Percentiles rank a stretch among this genome's conserved stretches.
Evolutionary conservation across 2,797 vertebrate genomes (phyloP).

Genomic region (Pseudochaenichthys georgianus): DNA sequence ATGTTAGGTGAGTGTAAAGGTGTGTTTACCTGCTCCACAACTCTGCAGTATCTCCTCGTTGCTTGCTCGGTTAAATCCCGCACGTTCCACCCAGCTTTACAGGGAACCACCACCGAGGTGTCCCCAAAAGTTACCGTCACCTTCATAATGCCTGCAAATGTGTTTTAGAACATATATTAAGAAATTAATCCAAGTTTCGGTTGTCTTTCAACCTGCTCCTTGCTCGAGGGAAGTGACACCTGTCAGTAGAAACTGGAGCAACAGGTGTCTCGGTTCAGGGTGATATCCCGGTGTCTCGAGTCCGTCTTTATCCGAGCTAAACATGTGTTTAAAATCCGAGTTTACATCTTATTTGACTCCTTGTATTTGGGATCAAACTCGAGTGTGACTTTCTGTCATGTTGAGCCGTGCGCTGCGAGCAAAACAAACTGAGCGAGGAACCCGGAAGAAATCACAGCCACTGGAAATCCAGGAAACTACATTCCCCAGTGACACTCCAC

Average conservation of each 20-base stretch:
- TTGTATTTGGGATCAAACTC: accelerated
- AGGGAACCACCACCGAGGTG: slow-evolving; percentile 93
- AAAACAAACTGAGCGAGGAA: slow-evolving; percentile 62
- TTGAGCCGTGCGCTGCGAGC: slow-evolving; percentile 36
- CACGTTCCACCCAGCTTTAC: slow-evolving; percentile 90
- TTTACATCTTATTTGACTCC: not conserved
- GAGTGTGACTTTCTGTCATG: slow-evolving; percentile 29
- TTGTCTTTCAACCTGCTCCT: not conserved
- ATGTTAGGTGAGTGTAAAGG: too few species aligned
- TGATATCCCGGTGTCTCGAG: slow-evolving; percentile 28
- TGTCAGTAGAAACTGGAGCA: slow-evolving; percentile 64
- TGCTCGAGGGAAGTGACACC: slow-evolving; percentile 40
- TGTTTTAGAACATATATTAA: not conserved
- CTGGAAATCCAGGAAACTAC: slow-evolving; percentile 53
- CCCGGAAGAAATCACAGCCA: slow-evolving; percentile 76
- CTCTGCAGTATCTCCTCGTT: slow-evolving; percentile 89
- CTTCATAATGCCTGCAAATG: slow-evolving; percentile 84
- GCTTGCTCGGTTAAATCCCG: slow-evolving; percentile 91
- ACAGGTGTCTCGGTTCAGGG: slow-evolving; percentile 80
- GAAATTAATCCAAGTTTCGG: slow-evolving; percentile 7
- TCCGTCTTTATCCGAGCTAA: slow-evolving; percentile 3
- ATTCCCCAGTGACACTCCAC: not conserved
- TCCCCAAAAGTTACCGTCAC: slow-evolving; percentile 93
- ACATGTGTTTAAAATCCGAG: accelerated
- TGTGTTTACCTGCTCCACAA: slow-evolving; percentile 89